Evolutionary conservation across 2,113 vertebrate genomes (phyloP).

Genomic region (Vidua chalybeata): DNA sequence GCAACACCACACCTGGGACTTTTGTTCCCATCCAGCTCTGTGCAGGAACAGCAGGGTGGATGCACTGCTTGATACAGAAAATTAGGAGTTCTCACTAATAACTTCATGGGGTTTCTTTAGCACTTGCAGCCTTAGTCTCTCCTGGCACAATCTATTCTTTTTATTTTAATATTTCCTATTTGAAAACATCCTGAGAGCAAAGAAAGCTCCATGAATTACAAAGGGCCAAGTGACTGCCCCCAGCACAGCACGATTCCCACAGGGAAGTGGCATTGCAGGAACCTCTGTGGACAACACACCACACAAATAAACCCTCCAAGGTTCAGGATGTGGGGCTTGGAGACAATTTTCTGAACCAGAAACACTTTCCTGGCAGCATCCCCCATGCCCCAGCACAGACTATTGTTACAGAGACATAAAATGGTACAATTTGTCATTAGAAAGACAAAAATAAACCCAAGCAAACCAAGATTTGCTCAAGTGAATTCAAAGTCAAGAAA

Average conservation of each 20-base stretch:
- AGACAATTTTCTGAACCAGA: background rate
- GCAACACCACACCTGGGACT: background rate
- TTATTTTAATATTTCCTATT: background rate
- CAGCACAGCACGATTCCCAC: fast-evolving
- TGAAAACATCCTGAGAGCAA: background rate
- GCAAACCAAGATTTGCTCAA: background rate
- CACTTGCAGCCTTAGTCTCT: background rate
- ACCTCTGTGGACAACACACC: background rate
- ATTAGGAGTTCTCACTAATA: background rate
- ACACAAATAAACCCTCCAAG: background rate
- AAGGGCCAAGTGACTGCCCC: background rate
- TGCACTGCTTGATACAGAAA: background rate
- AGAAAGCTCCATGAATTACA: background rate
- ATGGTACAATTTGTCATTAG: background rate
- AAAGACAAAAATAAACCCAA: background rate
- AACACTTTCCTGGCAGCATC: background rate
- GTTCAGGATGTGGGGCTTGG: fast-evolving
- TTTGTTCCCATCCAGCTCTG: background rate
- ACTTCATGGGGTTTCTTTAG: background rate
- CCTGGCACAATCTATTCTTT: background rate
- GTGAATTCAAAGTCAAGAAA: background rate
- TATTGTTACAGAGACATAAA: background rate
- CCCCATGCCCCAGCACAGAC: background rate
- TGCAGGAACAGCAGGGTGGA: background rate
- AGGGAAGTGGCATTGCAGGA: fast-evolving